Percentiles rank a stretch among this genome's conserved stretches.
These are phyloP conservation scores for Drepanosiphum platanoidis DNA, from an alignment of 2,888 invertebrate species.

Conservation along the genomic window DNA sequence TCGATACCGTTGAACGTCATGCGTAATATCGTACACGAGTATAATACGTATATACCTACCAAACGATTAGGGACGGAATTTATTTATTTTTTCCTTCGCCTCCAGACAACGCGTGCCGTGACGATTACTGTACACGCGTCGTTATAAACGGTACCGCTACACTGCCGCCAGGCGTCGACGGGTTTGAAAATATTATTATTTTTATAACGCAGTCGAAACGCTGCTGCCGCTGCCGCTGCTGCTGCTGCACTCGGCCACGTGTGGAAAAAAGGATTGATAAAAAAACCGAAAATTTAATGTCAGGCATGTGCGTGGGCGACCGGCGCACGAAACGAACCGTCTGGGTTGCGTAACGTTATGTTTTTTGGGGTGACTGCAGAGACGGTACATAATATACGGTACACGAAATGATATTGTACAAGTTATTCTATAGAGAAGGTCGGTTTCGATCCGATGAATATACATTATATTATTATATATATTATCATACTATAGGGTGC, in stretches of 20 bases:
- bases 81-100: too few relatives aligned
- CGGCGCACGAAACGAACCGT: constrained; percentile 4
- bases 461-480: too few relatives aligned
- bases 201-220: background rate
- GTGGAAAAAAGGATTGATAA: constrained; percentile 55
- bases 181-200: too few relatives aligned
- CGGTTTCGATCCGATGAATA: background rate
- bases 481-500: background rate
- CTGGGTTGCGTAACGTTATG: constrained; percentile 2
- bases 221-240: too few relatives aligned
- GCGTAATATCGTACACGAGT: too few relatives aligned
- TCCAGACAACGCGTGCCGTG: too few relatives aligned
- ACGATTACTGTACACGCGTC: background rate
- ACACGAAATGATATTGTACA: too few relatives aligned
- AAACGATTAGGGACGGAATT: too few relatives aligned
- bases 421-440: background rate
- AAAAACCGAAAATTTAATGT: constrained; percentile 16
- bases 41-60: too few relatives aligned
- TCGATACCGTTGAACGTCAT: too few relatives aligned
- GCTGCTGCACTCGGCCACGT: background rate
- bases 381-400: too few relatives aligned
- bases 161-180: too few relatives aligned
- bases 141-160: constrained; percentile 1
- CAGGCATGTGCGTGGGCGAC: constrained; percentile 47
- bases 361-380: constrained; percentile 7